Conservation (phyloP, 2,888 invertebrate genomes). For the Dioctria rufipes region DNA sequence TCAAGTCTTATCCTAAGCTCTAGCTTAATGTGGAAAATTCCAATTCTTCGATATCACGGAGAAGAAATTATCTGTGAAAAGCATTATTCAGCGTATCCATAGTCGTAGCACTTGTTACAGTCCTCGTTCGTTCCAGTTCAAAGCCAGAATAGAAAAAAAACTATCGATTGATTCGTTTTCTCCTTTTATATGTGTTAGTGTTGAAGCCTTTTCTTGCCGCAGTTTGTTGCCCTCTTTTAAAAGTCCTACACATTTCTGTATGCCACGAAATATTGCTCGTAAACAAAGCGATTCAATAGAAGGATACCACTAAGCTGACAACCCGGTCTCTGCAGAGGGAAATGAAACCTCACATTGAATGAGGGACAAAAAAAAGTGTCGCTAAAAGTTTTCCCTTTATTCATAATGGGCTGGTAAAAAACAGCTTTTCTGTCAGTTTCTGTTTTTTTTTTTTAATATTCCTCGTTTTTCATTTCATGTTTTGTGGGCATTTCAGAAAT, state of each 20-base stretch:
- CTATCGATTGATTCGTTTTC: slow-evolving; percentile 21
- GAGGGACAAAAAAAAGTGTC: slow-evolving; percentile 18
- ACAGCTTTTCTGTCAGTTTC: slow-evolving; percentile 12
- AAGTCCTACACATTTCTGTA: slow-evolving; percentile 9
- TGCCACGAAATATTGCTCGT: slow-evolving; percentile 18
- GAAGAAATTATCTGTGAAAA: not conserved
- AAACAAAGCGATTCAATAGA: slow-evolving; percentile 37
- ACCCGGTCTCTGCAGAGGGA: not conserved
- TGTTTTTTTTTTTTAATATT: slow-evolving; percentile 3
- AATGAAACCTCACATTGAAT: not conserved
- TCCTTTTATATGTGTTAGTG: not conserved
- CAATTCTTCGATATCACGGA: not conserved
- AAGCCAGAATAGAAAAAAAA: not conserved
- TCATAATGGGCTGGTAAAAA: slow-evolving; percentile 12
- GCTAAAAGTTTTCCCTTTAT: slow-evolving; percentile 32
- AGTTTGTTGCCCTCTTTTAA: slow-evolving; percentile 38
- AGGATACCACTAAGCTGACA: slow-evolving; percentile 9
- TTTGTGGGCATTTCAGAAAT: slow-evolving; percentile 34
- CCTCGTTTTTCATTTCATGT: not conserved
- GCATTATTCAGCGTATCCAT: not conserved
- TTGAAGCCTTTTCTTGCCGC: not conserved
- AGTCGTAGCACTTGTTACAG: not conserved
- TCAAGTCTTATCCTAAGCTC: not conserved
- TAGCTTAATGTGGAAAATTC: not conserved
- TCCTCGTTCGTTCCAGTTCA: not conserved